Base-by-base conservation (phyloP, 2,797 vertebrate genomes). In the Neostethus bicornis region DNA sequence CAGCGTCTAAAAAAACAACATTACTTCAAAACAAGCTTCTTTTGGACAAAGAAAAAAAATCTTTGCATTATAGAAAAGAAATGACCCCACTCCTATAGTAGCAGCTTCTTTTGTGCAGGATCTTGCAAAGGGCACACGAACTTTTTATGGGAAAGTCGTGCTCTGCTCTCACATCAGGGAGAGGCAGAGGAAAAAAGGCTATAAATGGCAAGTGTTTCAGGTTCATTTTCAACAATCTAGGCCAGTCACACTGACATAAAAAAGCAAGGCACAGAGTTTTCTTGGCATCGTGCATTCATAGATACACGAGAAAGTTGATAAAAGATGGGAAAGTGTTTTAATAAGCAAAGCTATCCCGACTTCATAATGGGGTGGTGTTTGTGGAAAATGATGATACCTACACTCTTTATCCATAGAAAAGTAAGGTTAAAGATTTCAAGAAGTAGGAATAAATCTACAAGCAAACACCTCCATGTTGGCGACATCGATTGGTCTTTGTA, bases 191-290 rank as follows among this genome's bases (percentile, higher is more conserved):
- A 31, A 44, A 79, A 78, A 73, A 73, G 68, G 79, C 84, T 90
- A 90, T 81, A 87, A 89, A 86, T 75, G 75, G 85, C 55, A 81
- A 80, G 58, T 81, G 73, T 71, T 73, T 77, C 74, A 66, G 51
- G 86, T 87, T 76, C 77, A 77, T 84, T 86, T 87, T 70, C 66
- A 73, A 79, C 66, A 54, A 89, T 90, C 81, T 90, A 86, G 87
- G 87, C 78, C 89, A 84, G 70, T 73, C 57, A 57, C 56, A 62
- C 38, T 80, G 79, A 81, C 42, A 70, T 51, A 61, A 58, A 66
- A 57, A n/a, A 49, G 34, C 49, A 59, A 12, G 7, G 14, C 6
- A 44, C 39, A 69, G 52, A 11, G 34, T 67, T 79, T 68, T 41
- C 72, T 74, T 29, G 49, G 58, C 47, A 45, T 60, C 2, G 47